Evolutionary conservation across 1,140 invertebrate genomes (phyloP), one percentile per base, ranked within the genome.

Genomic region (Eubasilissa regina): DNA sequence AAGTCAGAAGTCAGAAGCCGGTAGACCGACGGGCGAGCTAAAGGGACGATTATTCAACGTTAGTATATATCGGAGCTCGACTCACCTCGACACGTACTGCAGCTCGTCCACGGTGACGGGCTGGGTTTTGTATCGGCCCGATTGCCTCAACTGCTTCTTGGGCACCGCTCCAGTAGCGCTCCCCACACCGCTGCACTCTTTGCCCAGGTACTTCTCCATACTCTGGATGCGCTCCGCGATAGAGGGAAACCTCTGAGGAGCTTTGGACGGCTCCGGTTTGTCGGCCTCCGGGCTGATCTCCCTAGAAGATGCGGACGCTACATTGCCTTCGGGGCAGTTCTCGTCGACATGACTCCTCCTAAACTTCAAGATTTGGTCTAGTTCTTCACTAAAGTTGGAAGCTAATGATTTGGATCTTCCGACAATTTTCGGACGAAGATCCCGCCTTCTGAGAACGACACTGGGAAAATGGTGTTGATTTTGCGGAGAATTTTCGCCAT

Each of bases 71-170:
- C 6, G 25, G 25, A 35, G 60, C 13, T 77, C 53, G 73, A 83
- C 87, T 87, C 86, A 93, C 92, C 91, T 91, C 80, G 86, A 87
- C 76, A 87, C 85, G 15, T 88, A 86, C 79, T 89, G 88, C 80
- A 92, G 86, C 85, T 94, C 93, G 60, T 92, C 90, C 12, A 90
- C 89, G 43, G 93, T 94, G 74, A 94, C 89, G 0, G 93, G 93
- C 84, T 93, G 93, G 3, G 93, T 94, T 83, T 90, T 90, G 84
- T 90, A 92, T 21, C 92, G 88, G 76, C 91, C 90, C 56, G 87
- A 88, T 78, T 90, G 88, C 77, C 91, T 88, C 51, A 83, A 83
- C 35, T 81, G 83, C 44, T 47, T 76, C 83, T 89, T 91, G 15
- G 85, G 84, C 79, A 84, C 86, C 6, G 87, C 87, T 51, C 85